A percentile compares a stretch with the other conserved stretches of the same genome.
Evolutionary conservation across 2,113 vertebrate species (phyloP).

Genomic region (Tetraodon nigroviridis): DNA sequence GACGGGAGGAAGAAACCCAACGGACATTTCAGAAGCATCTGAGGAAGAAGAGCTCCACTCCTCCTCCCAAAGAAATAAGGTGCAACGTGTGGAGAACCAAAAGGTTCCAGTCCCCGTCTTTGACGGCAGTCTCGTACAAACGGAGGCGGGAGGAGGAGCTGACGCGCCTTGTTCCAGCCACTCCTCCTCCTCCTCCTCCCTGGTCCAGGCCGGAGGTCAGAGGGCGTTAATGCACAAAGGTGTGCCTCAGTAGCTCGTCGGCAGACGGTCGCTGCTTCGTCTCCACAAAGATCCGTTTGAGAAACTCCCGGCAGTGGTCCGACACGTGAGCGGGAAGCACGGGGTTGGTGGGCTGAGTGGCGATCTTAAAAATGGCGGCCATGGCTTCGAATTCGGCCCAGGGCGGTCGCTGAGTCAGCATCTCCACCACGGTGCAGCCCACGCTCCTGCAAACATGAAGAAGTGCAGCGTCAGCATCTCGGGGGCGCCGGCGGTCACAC

Average conservation of each 20-base stretch:
- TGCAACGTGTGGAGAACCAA: conserved; percentile 67
- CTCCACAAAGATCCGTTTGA: conserved; percentile 94
- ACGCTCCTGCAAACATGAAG: conserved; percentile 80
- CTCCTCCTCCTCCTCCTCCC: conserved; percentile 24
- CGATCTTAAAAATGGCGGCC: conserved; percentile 99
- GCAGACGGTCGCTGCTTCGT: conserved; percentile 91
- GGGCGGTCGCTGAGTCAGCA: conserved; percentile 95
- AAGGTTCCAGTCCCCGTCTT: conserved; percentile 44
- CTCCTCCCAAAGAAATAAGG: conserved; percentile 66
- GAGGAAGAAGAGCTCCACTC: conserved; percentile 48
- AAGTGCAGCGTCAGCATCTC: neutral
- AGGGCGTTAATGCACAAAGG: conserved; percentile 89
- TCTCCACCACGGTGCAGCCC: conserved; percentile 97
- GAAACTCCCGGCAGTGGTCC: conserved; percentile 93
- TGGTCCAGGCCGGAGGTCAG: conserved; percentile 40
- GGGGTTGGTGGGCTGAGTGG: conserved; percentile 96
- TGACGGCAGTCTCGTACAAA: conserved; percentile 59
- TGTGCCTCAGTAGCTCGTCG: conserved; percentile 93
- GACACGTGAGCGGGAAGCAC: conserved; percentile 90
- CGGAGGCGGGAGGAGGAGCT: conserved; percentile 35
- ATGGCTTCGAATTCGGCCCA: conserved; percentile 99
- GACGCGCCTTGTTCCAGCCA: conserved; percentile 7
- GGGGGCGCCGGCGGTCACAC: too few species aligned
- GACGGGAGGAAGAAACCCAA: conserved; percentile 33
- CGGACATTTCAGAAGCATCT: conserved; percentile 35